A percentile compares a stretch with the other conserved stretches of the same genome.
Conservation (phyloP, 2,888 invertebrate genomes). For the Thyatira batis region DNA sequence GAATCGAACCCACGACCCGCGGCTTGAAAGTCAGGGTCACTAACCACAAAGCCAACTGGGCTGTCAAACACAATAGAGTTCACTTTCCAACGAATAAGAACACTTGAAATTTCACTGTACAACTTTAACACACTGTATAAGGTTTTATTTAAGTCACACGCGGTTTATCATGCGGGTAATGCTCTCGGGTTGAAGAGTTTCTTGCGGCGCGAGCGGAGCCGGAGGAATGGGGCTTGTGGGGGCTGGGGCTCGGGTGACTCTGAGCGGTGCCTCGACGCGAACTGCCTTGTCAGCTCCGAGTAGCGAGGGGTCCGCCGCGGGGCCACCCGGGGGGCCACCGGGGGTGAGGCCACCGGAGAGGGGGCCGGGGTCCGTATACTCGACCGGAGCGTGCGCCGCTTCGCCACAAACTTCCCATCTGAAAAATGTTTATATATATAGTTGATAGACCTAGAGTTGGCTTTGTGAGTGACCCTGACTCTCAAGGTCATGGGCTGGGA, state of each 20-base stretch:
- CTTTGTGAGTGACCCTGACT: too few relatives aligned
- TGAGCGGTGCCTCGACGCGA: constrained; percentile 25
- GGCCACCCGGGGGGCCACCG: constrained; percentile 2
- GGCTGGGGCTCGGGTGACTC: neutral
- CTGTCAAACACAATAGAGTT: too few relatives aligned
- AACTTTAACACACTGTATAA: neutral
- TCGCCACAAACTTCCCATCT: too few relatives aligned
- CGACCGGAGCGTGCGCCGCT: constrained; percentile 1
- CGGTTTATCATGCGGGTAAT: constrained; percentile 4
- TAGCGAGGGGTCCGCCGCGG: constrained; percentile 19
- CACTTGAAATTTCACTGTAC: constrained; percentile 1
- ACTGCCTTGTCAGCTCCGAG: constrained; percentile 35
- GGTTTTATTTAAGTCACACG: too few relatives aligned
- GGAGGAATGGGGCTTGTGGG: neutral
- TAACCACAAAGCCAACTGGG: too few relatives aligned
- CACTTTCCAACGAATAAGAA: too few relatives aligned
- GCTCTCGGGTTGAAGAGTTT: constrained; percentile 19
- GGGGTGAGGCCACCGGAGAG: neutral
- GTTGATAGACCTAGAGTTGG: too few relatives aligned
- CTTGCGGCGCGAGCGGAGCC: constrained; percentile 3
- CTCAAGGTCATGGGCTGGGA: too few relatives aligned
- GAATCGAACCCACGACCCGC: too few relatives aligned
- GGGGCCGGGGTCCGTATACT: too few relatives aligned
- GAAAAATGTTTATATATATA: too few relatives aligned
- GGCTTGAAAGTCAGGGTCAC: too few relatives aligned